Percentiles rank a stretch among this genome's conserved stretches.
Conservation (phyloP, 2,113 vertebrate genomes). For the Bubalus kerabau region DNA sequence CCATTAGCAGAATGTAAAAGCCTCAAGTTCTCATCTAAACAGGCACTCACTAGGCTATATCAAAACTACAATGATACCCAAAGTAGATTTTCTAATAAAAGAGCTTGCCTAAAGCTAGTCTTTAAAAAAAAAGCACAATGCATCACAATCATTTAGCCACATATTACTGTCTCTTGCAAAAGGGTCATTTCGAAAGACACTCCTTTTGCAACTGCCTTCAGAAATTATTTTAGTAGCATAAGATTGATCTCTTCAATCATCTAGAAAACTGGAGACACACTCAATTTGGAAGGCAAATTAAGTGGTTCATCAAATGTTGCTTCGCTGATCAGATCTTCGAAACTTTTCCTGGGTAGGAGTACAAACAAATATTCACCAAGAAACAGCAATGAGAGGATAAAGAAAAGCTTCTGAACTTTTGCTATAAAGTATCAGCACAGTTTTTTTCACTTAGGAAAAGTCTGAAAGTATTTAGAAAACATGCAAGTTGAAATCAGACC, state of each 20-base stretch:
- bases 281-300: constrained; percentile 26
- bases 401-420: neutral
- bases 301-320: neutral
- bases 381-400: neutral
- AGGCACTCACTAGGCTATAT: neutral
- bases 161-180: neutral
- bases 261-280: neutral
- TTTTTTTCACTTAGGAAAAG: constrained; percentile 34
- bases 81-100: constrained; percentile 10
- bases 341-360: neutral
- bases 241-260: neutral
- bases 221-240: neutral
- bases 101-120: neutral
- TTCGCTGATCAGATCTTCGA: neutral
- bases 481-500: neutral
- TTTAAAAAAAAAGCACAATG: neutral
- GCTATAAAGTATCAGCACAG: neutral
- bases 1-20: neutral
- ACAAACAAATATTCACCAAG: neutral
- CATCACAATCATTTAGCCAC: neutral
- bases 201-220: neutral
- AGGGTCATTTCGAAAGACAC: neutral
- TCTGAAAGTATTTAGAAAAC: neutral
- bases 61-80: neutral
- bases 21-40: neutral